Percentiles rank a stretch among this genome's conserved stretches.
Conservation (phyloP, 2,113 vertebrate species). For the Pelusios castaneus region DNA sequence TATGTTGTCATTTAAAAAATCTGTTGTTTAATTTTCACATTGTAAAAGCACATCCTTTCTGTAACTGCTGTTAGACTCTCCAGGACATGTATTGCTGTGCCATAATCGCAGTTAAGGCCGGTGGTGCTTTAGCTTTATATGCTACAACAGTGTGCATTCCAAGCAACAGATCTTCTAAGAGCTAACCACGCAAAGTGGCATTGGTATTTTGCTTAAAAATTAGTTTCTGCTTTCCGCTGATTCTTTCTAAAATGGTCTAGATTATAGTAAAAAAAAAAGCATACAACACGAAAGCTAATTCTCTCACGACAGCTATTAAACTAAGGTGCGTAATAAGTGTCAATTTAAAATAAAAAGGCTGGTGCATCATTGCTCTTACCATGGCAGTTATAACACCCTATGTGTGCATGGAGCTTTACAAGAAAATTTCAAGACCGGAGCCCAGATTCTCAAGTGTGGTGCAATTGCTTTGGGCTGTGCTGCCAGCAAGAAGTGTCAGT, state of each 20-base stretch:
- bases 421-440: not conserved
- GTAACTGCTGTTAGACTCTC: not conserved
- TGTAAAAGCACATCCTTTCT: not conserved
- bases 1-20: not conserved
- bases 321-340: not conserved
- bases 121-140: not conserved
- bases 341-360: not conserved
- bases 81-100: not conserved
- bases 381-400: not conserved
- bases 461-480: not conserved
- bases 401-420: not conserved
- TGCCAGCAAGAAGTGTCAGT: not conserved
- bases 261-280: not conserved
- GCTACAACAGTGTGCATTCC: not conserved
- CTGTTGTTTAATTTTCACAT: not conserved
- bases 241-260: not conserved
- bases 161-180: not conserved
- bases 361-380: not conserved
- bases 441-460: not conserved
- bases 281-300: not conserved
- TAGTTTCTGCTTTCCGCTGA: not conserved
- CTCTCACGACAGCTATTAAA: not conserved
- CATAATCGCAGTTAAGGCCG: rapidly evolving
- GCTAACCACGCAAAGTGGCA: not conserved
- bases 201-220: not conserved